phyloP scores from a whole-genome alignment of 2,797 vertebrate genomes.

The Pteropus rufus region DNA sequence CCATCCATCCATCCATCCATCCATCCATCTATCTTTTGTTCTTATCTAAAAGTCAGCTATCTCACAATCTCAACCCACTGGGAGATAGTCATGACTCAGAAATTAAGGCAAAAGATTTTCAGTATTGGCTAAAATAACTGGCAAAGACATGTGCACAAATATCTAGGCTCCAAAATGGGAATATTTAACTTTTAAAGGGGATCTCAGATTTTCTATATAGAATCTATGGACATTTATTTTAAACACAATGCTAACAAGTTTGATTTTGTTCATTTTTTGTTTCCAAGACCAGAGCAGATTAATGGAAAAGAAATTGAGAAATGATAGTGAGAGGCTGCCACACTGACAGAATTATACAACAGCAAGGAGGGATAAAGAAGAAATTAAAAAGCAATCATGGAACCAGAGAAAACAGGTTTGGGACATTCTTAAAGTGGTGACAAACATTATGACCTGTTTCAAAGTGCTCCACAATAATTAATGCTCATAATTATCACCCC shows the following conservation, averaged over 20 bases:
- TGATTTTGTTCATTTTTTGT: not conserved
- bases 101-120: not conserved
- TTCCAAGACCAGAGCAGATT: not conserved
- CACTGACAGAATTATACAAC: not conserved
- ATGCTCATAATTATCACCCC: not conserved
- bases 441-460: not conserved
- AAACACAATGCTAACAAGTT: not conserved
- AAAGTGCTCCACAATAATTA: not conserved
- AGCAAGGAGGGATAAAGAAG: not conserved
- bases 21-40: not conserved
- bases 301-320: not conserved
- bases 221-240: not conserved
- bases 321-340: not conserved
- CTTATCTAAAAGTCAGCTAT: not conserved
- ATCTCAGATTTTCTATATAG: not conserved
- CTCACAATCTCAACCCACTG: not conserved
- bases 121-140: not conserved
- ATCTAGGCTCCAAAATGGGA: not conserved
- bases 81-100: not conserved
- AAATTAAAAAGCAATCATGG: not conserved
- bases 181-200: not conserved
- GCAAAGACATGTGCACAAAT: not conserved
- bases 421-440: not conserved
- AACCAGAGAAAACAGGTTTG: not conserved
- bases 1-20: not conserved